phyloP scores from a whole-genome alignment of 2,888 invertebrate species.

The Glyphotaelius pellucidus region DNA sequence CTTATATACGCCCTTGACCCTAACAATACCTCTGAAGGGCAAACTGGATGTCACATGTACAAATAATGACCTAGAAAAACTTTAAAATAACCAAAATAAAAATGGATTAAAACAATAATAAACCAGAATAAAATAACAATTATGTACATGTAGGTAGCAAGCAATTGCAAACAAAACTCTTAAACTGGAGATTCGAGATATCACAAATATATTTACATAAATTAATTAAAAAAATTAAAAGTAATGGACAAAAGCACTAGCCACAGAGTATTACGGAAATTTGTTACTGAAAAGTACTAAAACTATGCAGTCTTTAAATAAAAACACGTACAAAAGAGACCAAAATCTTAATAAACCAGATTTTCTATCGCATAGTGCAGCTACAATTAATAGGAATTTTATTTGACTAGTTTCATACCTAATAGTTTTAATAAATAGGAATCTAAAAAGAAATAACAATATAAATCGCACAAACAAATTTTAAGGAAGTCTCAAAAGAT shows the following conservation, averaged over 20 bases:
- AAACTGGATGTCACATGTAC: not conserved
- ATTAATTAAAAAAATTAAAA: not conserved
- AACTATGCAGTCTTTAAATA: slow-evolving; percentile 35
- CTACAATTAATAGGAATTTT: slow-evolving; percentile 2
- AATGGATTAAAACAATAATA: not conserved
- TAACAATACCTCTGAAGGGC: not conserved
- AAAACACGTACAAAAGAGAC: slow-evolving; percentile 17
- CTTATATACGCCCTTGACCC: not conserved
- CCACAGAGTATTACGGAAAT: not conserved
- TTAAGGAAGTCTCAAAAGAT: not conserved
- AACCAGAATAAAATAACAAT: not conserved
- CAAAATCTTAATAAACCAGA: not conserved
- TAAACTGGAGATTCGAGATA: not conserved
- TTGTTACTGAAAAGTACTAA: not conserved
- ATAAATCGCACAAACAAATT: not conserved
- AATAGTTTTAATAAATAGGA: not conserved
- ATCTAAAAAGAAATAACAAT: slow-evolving; percentile 2
- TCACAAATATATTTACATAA: not conserved
- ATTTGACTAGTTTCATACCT: not conserved
- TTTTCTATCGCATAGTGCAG: not conserved
- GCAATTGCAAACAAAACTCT: not conserved
- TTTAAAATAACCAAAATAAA: not conserved
- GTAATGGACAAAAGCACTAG: not conserved
- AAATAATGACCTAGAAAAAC: not conserved
- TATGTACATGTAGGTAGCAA: not conserved